Evolutionary conservation across 92 coral and sea anemone genomes (phyloP).

Genomic region (Bergia sp.): DNA sequence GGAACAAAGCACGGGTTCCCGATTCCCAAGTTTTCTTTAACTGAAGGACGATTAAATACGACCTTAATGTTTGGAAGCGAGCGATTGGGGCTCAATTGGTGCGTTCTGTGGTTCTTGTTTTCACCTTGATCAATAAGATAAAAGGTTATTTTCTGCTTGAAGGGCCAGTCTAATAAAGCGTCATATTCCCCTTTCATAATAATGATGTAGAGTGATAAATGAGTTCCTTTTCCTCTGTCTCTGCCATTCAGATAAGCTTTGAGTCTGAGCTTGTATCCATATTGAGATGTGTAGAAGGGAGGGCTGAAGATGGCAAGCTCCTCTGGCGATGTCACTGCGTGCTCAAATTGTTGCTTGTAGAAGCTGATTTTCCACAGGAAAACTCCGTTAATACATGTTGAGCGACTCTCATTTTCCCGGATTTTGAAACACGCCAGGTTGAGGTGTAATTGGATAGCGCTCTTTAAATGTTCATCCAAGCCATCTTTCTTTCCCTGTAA

Average conservation of each 20-base stretch:
- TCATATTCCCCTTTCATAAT: constrained; percentile 99
- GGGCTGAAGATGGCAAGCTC: constrained; percentile 97
- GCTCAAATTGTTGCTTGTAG: constrained; percentile 88
- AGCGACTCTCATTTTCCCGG: constrained; percentile 98
- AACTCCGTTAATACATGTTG: constrained; percentile 83
- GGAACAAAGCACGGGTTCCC: constrained; percentile 99
- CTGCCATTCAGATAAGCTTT: constrained; percentile 97
- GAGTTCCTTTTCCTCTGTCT: constrained; percentile 94
- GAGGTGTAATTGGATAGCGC: constrained; percentile 87
- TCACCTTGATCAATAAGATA: constrained; percentile 93
- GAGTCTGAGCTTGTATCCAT: constrained; percentile 92
- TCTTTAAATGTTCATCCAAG: constrained; percentile 87
- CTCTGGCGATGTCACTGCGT: constrained; percentile 82
- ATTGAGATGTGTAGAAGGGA: constrained; percentile 91
- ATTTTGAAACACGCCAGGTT: constrained; percentile 88
- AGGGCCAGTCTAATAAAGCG: constrained; percentile 95
- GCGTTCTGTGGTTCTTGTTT: constrained; percentile 86
- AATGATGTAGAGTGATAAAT: constrained; percentile 89
- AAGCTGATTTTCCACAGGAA: constrained; percentile 90
- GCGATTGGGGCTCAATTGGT: constrained; percentile 93
- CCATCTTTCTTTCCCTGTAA: constrained; percentile 84
- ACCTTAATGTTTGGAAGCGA: constrained; percentile 97
- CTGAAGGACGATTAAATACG: constrained; percentile 91
- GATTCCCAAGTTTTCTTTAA: constrained; percentile 95
- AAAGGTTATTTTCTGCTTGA: constrained; percentile 95